Base-by-base conservation (phyloP, 1,140 invertebrate species). In the Heliconius congener region DNA sequence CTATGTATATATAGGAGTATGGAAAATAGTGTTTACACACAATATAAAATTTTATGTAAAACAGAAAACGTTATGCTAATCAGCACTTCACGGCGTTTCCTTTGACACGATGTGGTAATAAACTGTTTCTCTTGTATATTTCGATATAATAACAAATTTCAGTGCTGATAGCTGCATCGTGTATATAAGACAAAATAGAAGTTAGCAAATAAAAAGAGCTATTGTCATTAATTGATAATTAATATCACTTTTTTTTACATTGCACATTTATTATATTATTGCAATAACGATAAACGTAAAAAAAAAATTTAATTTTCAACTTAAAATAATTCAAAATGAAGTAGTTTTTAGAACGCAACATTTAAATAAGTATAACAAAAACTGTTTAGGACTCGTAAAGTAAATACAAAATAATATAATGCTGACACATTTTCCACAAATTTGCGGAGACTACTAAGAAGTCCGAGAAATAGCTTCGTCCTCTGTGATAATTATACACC, bases 41-140 rank as follows among this genome's bases (percentile, higher is more conserved):
- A 30, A 66, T 66, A 66, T 66, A 66, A 66, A 30, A 66, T 66
- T 27, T 27, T 66, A 27, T 66, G 11, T 4, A 66, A 23, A 66
- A 66, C 30, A 66, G n/a, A 23, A 66, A 23, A 23, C 11, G n/a
- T 57, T 57, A 66, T 66, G 23, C 60, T 30, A 27, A 27, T 66
- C 27, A 30, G n/a, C 11, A 27, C 9, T 66, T 27, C 11, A 66
- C 60, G 4, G 27, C 27, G 1, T 66, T 66, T 30, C 27, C 11
- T 66, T 66, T 66, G 1, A 66, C 60, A 55, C 11, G 55, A 60
- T 23, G 55, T 23, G n/a, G 55, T 23, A 60, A 23, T 60, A 60
- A 60, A 60, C 19, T n/a, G n/a, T 60, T 60, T 23, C 55, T 60
- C 55, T 23, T 57, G n/a, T 57, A 57, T n/a, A 57, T n/a, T 57